Percentiles rank a stretch among this genome's conserved stretches.
Conservation (phyloP, 2,888 invertebrate genomes). For the Amiota minor region DNA sequence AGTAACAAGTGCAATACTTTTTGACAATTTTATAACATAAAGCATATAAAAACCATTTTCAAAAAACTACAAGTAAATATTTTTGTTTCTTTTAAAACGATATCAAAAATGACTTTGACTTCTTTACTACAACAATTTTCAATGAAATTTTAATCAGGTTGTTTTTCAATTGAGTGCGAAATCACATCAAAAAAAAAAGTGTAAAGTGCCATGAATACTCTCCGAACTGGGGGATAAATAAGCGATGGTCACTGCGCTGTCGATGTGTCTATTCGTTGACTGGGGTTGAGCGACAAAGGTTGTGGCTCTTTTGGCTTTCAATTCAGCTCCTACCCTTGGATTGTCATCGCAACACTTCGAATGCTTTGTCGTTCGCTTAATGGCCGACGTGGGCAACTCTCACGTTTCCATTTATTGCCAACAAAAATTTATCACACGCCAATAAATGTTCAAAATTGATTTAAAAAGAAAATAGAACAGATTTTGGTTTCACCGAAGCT, state of each 20-base stretch:
- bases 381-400: not conserved
- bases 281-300: conserved; percentile 31
- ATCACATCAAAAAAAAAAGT: conserved; percentile 63
- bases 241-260: conserved; percentile 47
- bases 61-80: not conserved
- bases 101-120: conserved; percentile 24
- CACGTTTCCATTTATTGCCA: conserved; percentile 56
- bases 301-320: not conserved
- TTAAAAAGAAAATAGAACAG: not conserved
- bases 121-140: conserved; percentile 44
- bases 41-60: not conserved
- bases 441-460: conserved; percentile 52
- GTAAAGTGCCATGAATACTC: conserved; percentile 44
- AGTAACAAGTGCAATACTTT: not conserved
- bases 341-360: conserved; percentile 51
- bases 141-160: conserved; percentile 66
- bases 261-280: conserved; percentile 36
- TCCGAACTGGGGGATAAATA: conserved; percentile 37
- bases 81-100: not conserved
- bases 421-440: conserved; percentile 63
- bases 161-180: conserved; percentile 71
- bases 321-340: conserved; percentile 44
- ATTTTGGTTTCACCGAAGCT: no score
- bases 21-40: conserved; percentile 3
- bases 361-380: conserved; percentile 1